Conservation (phyloP, 2,113 vertebrate species). For the Charina bottae region DNA sequence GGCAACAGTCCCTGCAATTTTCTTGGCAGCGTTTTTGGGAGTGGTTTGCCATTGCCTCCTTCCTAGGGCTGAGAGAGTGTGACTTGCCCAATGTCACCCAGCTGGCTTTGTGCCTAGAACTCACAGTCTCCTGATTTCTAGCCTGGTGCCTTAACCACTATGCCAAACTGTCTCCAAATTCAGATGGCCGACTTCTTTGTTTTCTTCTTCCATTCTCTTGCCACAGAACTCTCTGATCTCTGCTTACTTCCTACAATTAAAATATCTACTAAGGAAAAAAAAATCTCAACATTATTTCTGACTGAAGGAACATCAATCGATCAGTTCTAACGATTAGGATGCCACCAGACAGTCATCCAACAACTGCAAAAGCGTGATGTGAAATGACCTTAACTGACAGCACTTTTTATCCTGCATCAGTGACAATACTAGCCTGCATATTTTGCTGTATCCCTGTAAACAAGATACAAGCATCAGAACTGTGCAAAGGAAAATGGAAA, state of each 20-base stretch:
- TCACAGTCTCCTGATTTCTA: background rate
- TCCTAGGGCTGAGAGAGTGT: background rate
- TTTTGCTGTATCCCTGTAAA: background rate
- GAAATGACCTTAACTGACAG: background rate
- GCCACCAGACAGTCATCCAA: background rate
- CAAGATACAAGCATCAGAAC: background rate
- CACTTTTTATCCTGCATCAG: background rate
- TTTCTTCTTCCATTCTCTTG: background rate
- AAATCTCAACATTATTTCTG: background rate
- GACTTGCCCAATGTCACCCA: background rate
- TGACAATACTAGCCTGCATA: background rate
- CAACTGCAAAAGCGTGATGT: background rate
- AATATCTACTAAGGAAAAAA: background rate
- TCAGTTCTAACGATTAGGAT: background rate
- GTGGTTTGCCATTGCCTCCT: background rate
- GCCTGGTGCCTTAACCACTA: background rate
- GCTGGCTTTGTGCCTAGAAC: background rate
- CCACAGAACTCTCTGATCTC: background rate
- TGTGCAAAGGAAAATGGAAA: background rate
- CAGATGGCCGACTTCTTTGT: background rate
- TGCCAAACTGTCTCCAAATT: background rate
- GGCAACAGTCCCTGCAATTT: background rate
- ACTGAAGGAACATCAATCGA: background rate
- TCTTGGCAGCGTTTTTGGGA: background rate
- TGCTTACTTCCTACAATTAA: background rate